Conservation (phyloP, 37 sponge, comb jelly and placozoan genomes). For the Diacarnus erythraeanus region DNA sequence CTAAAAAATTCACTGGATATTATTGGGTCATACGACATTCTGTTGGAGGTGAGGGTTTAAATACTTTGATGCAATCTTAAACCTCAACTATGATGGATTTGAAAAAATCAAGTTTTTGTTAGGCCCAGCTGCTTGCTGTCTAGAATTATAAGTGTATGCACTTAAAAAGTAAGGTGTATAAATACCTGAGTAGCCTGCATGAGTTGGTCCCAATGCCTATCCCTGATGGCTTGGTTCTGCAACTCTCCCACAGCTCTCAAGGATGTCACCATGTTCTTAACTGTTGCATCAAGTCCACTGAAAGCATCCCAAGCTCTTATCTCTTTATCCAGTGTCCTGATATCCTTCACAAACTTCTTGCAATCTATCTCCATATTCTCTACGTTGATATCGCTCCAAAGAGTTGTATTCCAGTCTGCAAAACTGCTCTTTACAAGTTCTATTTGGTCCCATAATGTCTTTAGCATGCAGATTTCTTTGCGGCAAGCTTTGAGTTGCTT, state of each 20-base stretch:
- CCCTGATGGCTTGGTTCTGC: slow-evolving; percentile 98
- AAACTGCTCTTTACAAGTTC: slow-evolving; percentile 82
- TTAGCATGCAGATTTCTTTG: slow-evolving; percentile 73
- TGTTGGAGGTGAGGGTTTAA: too few relatives aligned
- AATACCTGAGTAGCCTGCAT: slow-evolving; percentile 96
- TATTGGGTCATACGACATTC: too few relatives aligned
- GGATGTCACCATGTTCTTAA: slow-evolving; percentile 99
- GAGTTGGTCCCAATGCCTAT: slow-evolving; percentile 98
- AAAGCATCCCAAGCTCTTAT: slow-evolving; percentile 97
- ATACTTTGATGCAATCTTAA: too few relatives aligned
- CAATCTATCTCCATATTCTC: slow-evolving; percentile 97
- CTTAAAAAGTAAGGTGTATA: too few relatives aligned
- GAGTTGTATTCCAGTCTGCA: slow-evolving; percentile 93
- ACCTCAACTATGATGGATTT: too few relatives aligned
- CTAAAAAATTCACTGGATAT: too few relatives aligned
- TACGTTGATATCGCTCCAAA: slow-evolving; percentile 96
- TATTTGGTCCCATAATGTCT: slow-evolving; percentile 95
- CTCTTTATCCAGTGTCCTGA: slow-evolving; percentile 91
- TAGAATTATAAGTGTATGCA: too few relatives aligned
- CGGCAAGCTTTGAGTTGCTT: slow-evolving; percentile 96
- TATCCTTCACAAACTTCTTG: slow-evolving; percentile 99
- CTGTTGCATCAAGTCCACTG: slow-evolving; percentile 87
- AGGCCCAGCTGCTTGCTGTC: too few relatives aligned
- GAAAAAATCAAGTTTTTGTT: too few relatives aligned
- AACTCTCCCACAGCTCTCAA: slow-evolving; percentile 96